A percentile compares a stretch with the other conserved stretches of the same genome.
Conservation (phyloP, 2,888 invertebrate species). For the Leptinotarsa peninsularis region DNA sequence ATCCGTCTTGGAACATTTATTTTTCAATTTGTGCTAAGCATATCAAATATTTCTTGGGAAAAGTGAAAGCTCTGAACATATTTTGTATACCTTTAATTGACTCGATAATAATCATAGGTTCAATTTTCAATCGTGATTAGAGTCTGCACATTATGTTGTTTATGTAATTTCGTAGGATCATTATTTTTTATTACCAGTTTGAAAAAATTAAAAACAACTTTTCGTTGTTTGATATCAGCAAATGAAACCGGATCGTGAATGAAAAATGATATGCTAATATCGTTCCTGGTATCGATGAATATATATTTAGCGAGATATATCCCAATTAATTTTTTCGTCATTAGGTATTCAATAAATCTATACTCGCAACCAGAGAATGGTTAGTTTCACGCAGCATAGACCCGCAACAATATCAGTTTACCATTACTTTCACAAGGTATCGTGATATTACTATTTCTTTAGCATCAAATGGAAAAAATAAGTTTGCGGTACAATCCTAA, state of each 20-base stretch:
- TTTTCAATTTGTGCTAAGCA: too few species aligned
- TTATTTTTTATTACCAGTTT: background rate
- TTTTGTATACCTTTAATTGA: too few species aligned
- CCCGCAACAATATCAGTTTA: background rate
- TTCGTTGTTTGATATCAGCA: background rate
- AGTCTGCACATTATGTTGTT: background rate
- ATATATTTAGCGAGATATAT: background rate
- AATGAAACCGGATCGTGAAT: constrained; percentile 8
- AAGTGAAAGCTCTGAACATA: too few species aligned
- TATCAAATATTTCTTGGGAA: too few species aligned
- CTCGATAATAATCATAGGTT: too few species aligned
- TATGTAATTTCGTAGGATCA: background rate
- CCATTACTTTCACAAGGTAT: constrained; percentile 5
- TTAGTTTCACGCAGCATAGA: background rate
- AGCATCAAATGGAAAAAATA: background rate
- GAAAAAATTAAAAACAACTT: background rate
- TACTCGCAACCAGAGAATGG: background rate
- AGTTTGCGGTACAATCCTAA: background rate
- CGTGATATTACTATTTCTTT: background rate
- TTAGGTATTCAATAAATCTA: background rate
- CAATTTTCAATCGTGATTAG: too few species aligned
- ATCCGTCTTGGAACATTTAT: too few species aligned
- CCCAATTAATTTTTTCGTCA: background rate
- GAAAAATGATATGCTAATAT: constrained; percentile 6
- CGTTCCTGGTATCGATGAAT: constrained; percentile 4